Evolutionary conservation across 2,113 vertebrate genomes (phyloP).

Genomic region (Nicator chloris): DNA sequence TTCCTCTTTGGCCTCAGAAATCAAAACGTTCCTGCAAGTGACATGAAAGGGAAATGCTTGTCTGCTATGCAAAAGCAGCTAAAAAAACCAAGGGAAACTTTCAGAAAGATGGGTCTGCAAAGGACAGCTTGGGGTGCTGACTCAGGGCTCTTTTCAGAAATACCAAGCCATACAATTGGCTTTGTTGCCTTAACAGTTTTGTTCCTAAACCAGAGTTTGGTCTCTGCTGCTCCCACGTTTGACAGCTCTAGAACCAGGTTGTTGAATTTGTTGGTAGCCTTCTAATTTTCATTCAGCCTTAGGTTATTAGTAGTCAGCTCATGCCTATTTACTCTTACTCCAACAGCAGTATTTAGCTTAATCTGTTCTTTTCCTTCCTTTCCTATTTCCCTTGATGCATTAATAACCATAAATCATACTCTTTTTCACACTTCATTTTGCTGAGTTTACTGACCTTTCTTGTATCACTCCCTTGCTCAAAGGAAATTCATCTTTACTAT

Average conservation of each 20-base stretch:
- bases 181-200: background rate
- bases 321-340: background rate
- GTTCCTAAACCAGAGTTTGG: background rate
- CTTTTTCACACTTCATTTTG: background rate
- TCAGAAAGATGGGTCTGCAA: background rate
- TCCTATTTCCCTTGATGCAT: background rate
- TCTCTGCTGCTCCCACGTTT: background rate
- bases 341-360: background rate
- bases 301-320: background rate
- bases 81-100: background rate
- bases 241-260: background rate
- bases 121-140: background rate
- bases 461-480: background rate
- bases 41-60: background rate
- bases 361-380: background rate
- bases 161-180: background rate
- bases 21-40: background rate
- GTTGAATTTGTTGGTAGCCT: background rate
- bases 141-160: background rate
- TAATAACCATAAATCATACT: background rate
- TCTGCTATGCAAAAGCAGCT: background rate
- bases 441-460: background rate
- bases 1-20: background rate
- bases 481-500: background rate
- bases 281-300: background rate